Conservation (phyloP, 2,797 vertebrate species). For the Botia kubotai region DNA sequence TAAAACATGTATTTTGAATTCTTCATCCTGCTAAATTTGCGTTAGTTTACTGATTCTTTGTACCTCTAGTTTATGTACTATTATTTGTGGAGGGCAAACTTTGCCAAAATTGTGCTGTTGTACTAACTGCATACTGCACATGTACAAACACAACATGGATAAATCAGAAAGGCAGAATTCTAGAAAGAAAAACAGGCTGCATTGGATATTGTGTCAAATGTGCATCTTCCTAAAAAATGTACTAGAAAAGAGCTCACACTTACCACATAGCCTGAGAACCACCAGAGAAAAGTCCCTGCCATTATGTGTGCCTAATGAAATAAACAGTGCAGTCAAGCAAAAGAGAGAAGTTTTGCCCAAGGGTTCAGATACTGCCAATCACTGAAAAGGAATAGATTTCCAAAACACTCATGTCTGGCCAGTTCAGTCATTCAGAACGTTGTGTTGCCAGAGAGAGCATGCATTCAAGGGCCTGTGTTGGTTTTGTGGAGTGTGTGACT, state of each 20-base stretch:
- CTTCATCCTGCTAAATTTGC: not conserved
- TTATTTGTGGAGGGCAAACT: not conserved
- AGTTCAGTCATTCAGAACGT: slow-evolving; percentile 26
- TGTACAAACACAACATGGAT: not conserved
- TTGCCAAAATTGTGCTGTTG: slow-evolving; percentile 7
- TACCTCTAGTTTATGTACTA: not conserved
- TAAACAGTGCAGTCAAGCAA: slow-evolving; percentile 70
- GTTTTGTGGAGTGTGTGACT: slow-evolving; percentile 49
- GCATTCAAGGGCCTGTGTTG: slow-evolving; percentile 8
- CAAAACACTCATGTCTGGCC: slow-evolving; percentile 17
- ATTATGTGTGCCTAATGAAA: slow-evolving; percentile 64
- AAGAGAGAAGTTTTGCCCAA: slow-evolving; percentile 35
- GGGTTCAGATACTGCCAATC: slow-evolving; percentile 45
- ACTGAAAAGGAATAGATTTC: slow-evolving; percentile 18
- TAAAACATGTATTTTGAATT: not conserved
- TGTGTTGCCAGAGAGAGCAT: not conserved
- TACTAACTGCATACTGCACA: not conserved
- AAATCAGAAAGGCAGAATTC: not conserved
- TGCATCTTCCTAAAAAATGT: slow-evolving; percentile 35
- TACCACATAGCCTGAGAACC: slow-evolving; percentile 37
- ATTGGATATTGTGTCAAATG: slow-evolving; percentile 60
- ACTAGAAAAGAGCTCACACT: slow-evolving; percentile 59
- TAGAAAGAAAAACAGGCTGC: not conserved
- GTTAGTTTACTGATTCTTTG: not conserved
- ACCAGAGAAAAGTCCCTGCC: slow-evolving; percentile 56